Percentiles rank a stretch among this genome's conserved stretches.
Conservation (phyloP, 1,140 invertebrate species). For the Fopius arisanus region DNA sequence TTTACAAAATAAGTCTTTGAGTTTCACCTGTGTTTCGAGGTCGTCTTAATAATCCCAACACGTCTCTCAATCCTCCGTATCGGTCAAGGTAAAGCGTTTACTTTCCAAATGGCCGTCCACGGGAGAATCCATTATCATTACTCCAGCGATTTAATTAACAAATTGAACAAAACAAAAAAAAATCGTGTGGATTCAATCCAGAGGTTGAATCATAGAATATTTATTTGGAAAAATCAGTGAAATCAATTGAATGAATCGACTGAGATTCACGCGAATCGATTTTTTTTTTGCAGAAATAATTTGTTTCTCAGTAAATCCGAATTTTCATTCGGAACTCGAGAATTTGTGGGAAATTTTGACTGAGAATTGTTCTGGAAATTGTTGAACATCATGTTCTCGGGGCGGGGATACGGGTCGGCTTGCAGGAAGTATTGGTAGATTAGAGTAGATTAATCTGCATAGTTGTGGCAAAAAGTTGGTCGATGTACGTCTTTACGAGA, state of each 20-base stretch:
- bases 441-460: background rate
- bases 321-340: too few species aligned
- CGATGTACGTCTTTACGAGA: background rate
- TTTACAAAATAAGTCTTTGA: background rate
- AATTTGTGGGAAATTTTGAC: too few species aligned
- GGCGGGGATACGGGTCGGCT: background rate
- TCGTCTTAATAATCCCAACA: slow-evolving; percentile 9
- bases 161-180: too few species aligned
- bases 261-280: too few species aligned
- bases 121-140: background rate
- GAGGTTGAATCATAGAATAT: too few species aligned
- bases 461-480: background rate
- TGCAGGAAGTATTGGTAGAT: background rate
- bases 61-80: background rate
- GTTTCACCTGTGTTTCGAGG: slow-evolving; percentile 8
- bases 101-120: background rate
- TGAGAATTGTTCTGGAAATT: background rate
- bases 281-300: too few species aligned
- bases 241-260: too few species aligned
- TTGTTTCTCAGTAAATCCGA: too few species aligned
- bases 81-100: slow-evolving; percentile 19
- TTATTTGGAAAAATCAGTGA: too few species aligned
- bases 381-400: background rate
- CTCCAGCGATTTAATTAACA: background rate
- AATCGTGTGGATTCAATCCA: too few species aligned